phyloP scores from a whole-genome alignment of 37 sponge, comb jelly and placozoan genomes.

The Chondrilla cf. caribensis region DNA sequence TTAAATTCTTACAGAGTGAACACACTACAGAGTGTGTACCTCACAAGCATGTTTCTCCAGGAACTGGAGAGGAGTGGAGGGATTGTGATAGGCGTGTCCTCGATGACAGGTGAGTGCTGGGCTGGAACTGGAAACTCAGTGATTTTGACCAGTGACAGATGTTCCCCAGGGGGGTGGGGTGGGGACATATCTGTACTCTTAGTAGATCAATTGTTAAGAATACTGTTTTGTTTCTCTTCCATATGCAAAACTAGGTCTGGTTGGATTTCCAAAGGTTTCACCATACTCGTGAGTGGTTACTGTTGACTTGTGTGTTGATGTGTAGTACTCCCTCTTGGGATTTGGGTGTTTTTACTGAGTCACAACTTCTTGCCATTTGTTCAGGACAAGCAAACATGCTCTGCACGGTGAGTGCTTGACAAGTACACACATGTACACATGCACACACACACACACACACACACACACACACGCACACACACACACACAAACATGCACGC shows the following conservation, averaged over 20 bases:
- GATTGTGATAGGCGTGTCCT: constrained; percentile 47
- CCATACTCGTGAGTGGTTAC: constrained; percentile 24
- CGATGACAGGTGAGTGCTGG: constrained; percentile 21
- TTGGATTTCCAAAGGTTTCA: constrained; percentile 39
- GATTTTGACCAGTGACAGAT: no score
- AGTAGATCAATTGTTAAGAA: no score
- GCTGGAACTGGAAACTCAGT: not conserved
- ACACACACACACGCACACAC: no score
- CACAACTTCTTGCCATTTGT: not conserved
- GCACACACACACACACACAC: no score
- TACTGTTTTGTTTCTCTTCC: no score
- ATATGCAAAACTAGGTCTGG: no score
- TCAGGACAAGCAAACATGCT: constrained; percentile 62
- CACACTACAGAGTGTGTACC: constrained; percentile 49
- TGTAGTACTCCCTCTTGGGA: not conserved
- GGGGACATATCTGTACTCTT: no score
- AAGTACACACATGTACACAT: no score
- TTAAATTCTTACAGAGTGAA: constrained; percentile 33
- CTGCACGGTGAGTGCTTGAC: constrained; percentile 40
- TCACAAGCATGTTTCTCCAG: constrained; percentile 15
- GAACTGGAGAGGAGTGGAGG: constrained; percentile 34
- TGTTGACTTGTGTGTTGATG: not conserved
- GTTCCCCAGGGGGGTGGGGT: no score
- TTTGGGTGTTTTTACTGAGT: not conserved
- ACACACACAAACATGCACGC: no score